Conservation (phyloP, 2,797 vertebrate species). For the Psittacula echo region DNA sequence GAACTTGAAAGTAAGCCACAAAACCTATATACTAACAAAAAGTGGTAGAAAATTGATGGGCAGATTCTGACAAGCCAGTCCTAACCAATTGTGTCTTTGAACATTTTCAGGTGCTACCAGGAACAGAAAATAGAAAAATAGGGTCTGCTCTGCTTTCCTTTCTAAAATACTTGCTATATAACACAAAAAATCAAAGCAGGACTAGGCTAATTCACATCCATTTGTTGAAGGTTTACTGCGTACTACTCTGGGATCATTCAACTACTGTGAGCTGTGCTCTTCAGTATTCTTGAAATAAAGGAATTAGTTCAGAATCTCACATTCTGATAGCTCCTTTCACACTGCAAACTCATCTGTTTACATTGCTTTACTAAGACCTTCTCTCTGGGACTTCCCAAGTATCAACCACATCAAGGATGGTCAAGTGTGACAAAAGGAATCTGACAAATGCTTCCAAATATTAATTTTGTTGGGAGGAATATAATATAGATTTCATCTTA, state of each 20-base stretch:
- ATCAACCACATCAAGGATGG: background rate
- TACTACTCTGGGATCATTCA: background rate
- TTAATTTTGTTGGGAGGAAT: background rate
- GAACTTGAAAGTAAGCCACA: background rate
- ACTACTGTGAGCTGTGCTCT: background rate
- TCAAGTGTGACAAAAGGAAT: background rate
- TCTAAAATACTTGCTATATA: background rate
- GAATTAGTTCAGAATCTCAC: background rate
- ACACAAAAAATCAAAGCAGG: background rate
- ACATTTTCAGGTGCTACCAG: background rate
- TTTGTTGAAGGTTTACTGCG: background rate
- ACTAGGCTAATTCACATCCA: background rate
- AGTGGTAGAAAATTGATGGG: background rate
- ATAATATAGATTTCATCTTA: background rate
- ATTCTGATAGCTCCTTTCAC: background rate
- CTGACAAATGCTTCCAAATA: background rate
- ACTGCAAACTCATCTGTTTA: background rate
- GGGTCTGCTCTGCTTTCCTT: background rate
- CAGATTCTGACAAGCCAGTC: background rate
- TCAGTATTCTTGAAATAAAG: background rate
- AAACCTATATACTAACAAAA: background rate
- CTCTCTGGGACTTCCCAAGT: background rate
- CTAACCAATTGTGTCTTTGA: background rate
- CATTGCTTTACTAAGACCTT: background rate
- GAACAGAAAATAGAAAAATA: background rate